Base-by-base conservation (phyloP, 1,140 invertebrate genomes). In the Zaprionus camerounensis region DNA sequence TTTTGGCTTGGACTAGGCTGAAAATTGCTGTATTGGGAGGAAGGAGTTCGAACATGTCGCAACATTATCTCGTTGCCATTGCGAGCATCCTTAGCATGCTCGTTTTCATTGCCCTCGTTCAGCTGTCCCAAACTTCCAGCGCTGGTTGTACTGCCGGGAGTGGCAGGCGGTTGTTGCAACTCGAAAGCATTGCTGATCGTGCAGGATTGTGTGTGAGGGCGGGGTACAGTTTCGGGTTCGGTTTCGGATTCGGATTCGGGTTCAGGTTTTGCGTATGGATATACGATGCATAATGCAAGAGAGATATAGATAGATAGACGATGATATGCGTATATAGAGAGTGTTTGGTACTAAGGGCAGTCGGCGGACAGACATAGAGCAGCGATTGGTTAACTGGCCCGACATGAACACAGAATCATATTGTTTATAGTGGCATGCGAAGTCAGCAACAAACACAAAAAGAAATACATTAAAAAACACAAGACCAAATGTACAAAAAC, bases 131-230 rank as follows among this genome's bases (percentile, higher is more conserved):
- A 55, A 36, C 70, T 51, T 51, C 46, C 46, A 4, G 46, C 41
- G n/a, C 41, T 46, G 41, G n/a, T 79, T 51, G 38, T 46, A 62
- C 56, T 79, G 57, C 24, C 82, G 57, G 74, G 80, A 55, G 83
- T 82, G 68, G 71, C 34, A 36, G 73, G 67, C 65, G 15, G 15
- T 67, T 72, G 63, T 64, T 71, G 71, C 71, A 69, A 41, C 76
- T 86, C 82, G 62, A 86, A 87, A 41, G 83, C 83, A 68, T 68
- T 86, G 69, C 82, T 86, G 62, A 56, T 68, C 24, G 15, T 22
- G 13, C 31, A 46, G 34, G 51, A 20, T 62, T 34, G 59, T 80
- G 63, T 22, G 17, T 15, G 22, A 13, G 26, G 46, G 24, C 28
- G 3, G 55, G 55, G 15, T 26, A 17, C 41, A 46, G n/a, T n/a